These are phyloP conservation scores for Drosophila tsacasi DNA, from an alignment of 1,140 invertebrate species.

Conservation along the genomic window DNA sequence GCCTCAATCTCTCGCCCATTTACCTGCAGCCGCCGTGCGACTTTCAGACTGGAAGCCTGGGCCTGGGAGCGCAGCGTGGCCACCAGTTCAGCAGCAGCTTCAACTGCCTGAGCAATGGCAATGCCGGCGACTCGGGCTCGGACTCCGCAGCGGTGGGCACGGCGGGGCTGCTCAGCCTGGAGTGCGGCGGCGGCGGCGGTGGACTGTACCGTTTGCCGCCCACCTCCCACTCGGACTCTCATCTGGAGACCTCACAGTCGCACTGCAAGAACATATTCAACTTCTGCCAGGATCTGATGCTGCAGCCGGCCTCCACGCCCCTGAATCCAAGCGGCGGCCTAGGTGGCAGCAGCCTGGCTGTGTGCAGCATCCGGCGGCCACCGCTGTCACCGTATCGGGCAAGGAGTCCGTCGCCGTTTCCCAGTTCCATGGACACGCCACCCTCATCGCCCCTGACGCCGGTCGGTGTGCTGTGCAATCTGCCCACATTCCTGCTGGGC, in stretches of 20 bases:
- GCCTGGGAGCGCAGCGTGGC: conserved; percentile 45
- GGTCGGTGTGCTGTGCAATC: conserved; percentile 71
- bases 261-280: conserved; percentile 81
- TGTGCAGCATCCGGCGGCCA: conserved; percentile 69
- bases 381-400: conserved; percentile 77
- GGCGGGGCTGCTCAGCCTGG: conserved; percentile 28
- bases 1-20: conserved; percentile 75
- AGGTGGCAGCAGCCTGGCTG: conserved; percentile 17
- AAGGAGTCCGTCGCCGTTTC: conserved; percentile 76
- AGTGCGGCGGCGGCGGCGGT: conserved; percentile 23
- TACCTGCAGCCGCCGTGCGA: conserved; percentile 71
- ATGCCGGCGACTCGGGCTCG: conserved; percentile 17
- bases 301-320: conserved; percentile 53
- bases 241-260: conserved; percentile 62
- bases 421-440: conserved; percentile 77
- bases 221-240: conserved; percentile 76
- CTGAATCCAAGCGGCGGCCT: conserved; percentile 5
- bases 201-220: conserved; percentile 51
- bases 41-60: conserved; percentile 12
- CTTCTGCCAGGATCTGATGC: conserved; percentile 74
- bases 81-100: conserved; percentile 75
- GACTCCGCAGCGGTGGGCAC: not conserved
- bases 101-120: conserved; percentile 69
- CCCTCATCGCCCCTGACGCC: conserved; percentile 81
- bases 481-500: conserved; percentile 87